Percentiles rank a stretch among this genome's conserved stretches.
phyloP scores from a whole-genome alignment of 1,140 invertebrate species.

The Epicauta chinensis region DNA sequence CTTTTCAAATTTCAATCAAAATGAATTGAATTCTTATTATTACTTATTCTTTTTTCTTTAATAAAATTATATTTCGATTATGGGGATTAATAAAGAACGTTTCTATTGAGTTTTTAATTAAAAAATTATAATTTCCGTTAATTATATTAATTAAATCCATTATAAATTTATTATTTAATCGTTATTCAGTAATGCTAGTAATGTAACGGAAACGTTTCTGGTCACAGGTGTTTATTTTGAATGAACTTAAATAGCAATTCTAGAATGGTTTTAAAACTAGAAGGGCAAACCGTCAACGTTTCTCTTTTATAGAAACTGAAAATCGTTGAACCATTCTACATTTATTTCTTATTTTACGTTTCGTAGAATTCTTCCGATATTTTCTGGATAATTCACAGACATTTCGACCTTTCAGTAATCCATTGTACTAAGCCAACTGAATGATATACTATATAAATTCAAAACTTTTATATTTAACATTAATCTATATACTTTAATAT shows the following conservation, averaged over 20 bases:
- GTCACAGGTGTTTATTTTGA: constrained; percentile 14
- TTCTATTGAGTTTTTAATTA: too few species aligned
- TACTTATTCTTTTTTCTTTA: too few species aligned
- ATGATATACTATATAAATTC: not conserved
- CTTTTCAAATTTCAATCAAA: too few species aligned
- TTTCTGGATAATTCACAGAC: constrained; percentile 7
- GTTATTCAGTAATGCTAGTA: too few species aligned
- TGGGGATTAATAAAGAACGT: too few species aligned
- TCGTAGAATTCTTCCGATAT: constrained; percentile 10
- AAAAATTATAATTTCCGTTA: too few species aligned
- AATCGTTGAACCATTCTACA: constrained; percentile 9
- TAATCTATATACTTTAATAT: too few species aligned
- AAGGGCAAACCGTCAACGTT: constrained; percentile 1
- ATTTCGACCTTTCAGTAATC: constrained; percentile 2
- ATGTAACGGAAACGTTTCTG: constrained; percentile 10
- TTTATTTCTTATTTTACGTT: constrained; percentile 9
- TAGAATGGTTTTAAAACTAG: constrained; percentile 8
- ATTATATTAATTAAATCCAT: too few species aligned
- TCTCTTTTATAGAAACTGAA: not conserved
- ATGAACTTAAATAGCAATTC: constrained; percentile 15
- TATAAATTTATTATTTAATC: too few species aligned
- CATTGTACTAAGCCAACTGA: not conserved
- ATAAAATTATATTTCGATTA: too few species aligned
- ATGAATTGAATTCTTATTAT: too few species aligned
- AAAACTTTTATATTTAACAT: not conserved